Conservation (phyloP, 2,113 vertebrate genomes). For the Bubo bubo region DNA sequence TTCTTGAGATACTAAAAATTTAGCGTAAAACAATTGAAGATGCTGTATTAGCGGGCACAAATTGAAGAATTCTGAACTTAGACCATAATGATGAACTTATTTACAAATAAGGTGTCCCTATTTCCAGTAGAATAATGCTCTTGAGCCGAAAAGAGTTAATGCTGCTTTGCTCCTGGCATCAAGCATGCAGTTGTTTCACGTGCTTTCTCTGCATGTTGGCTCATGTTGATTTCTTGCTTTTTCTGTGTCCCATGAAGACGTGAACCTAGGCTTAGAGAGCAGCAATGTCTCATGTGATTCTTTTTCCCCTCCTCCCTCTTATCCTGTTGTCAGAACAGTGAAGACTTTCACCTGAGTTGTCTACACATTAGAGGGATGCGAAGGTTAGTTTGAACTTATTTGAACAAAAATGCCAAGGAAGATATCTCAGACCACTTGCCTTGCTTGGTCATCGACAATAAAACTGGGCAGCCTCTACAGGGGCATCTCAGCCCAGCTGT, state of each 20-base stretch:
- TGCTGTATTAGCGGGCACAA: accelerated
- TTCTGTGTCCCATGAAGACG: neutral
- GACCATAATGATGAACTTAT: neutral
- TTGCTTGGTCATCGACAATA: accelerated
- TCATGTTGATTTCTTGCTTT: neutral
- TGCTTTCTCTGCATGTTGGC: neutral
- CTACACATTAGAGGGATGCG: neutral
- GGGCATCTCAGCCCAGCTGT: no score
- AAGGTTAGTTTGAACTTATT: neutral
- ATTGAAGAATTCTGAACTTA: neutral
- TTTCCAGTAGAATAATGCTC: neutral
- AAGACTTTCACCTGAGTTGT: neutral
- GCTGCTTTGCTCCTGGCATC: neutral
- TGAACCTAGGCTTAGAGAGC: neutral
- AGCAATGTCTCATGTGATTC: neutral
- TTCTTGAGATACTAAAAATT: neutral
- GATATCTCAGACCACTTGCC: accelerated
- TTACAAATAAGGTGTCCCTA: neutral
- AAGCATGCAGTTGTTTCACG: accelerated
- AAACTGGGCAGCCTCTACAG: neutral
- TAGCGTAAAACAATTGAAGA: neutral
- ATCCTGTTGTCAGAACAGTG: neutral
- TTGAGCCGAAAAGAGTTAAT: neutral
- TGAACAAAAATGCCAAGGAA: accelerated
- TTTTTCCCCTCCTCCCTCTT: accelerated